These are phyloP conservation scores for Mormyrus hasselquistii DNA, from an alignment of 2,797 vertebrate species.

Conservation along the genomic window DNA sequence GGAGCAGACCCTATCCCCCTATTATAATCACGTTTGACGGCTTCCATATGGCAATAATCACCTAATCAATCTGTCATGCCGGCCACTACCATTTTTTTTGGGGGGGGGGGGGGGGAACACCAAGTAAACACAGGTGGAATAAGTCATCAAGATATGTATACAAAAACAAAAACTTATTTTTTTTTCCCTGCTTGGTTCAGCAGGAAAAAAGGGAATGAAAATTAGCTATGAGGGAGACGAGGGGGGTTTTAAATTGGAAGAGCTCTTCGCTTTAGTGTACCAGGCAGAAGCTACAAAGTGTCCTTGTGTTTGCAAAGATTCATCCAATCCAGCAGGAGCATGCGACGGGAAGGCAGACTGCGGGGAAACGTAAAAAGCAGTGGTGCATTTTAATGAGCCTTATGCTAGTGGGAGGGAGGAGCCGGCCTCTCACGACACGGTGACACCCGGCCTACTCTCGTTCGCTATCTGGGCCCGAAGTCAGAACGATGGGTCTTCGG, in stretches of 20 bases:
- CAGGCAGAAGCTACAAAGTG: not conserved
- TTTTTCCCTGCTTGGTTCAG: not conserved
- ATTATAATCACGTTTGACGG: slow-evolving; percentile 55
- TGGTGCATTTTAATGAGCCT: not conserved
- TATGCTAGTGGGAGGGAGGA: not conserved
- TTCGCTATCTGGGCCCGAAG: not conserved
- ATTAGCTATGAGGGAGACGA: not conserved
- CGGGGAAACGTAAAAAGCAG: not conserved
- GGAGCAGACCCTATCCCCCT: slow-evolving; percentile 44
- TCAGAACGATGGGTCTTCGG: not conserved
- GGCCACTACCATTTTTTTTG: not conserved
- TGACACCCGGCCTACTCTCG: not conserved
- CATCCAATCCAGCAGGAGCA: not conserved
- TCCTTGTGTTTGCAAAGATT: not conserved
- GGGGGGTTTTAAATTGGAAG: not conserved
- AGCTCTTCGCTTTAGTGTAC: not conserved
- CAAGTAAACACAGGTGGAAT: not conserved
- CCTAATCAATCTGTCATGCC: slow-evolving; percentile 52
- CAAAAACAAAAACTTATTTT: not conserved
- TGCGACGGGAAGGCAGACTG: not conserved
- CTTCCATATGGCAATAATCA: slow-evolving; percentile 61
- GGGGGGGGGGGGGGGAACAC: slow-evolving; percentile 11
- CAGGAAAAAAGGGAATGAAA: not conserved
- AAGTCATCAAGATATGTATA: not conserved
- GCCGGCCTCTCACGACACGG: not conserved